Evolutionary conservation across 2,888 invertebrate species (phyloP).

Genomic region (Synergus umbraculus): DNA sequence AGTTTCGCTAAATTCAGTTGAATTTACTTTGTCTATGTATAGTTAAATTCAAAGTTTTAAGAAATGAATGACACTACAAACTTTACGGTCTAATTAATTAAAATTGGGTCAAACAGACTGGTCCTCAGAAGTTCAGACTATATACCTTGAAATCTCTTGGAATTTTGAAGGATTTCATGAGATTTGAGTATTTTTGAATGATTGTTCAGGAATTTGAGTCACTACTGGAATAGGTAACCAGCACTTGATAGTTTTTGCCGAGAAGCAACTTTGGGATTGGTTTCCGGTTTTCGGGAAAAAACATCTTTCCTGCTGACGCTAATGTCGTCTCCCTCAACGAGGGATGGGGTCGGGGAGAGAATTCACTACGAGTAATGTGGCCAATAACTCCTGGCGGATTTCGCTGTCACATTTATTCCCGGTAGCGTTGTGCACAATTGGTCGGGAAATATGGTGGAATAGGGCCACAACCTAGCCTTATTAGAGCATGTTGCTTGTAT

Average conservation of each 20-base stretch:
- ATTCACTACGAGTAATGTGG: conserved; percentile 59
- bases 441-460: conserved; percentile 66
- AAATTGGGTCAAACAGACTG: background rate
- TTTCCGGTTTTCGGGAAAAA: conserved; percentile 43
- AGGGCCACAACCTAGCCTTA: conserved; percentile 66
- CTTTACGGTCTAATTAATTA: background rate
- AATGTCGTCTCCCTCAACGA: conserved; percentile 45
- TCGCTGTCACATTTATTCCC: conserved; percentile 66
- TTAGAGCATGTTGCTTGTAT: conserved; percentile 58
- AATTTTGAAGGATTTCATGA: no score
- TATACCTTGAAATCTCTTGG: background rate
- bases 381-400: conserved; percentile 67
- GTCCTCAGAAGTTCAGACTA: background rate
- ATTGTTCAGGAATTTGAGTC: no score
- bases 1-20: background rate
- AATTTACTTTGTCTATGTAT: no score
- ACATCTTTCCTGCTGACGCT: conserved; percentile 48
- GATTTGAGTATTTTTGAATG: no score
- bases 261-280: conserved; percentile 6
- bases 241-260: background rate
- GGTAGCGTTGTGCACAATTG: conserved; percentile 64
- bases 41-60: no score
- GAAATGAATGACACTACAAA: background rate
- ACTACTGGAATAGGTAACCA: background rate
- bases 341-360: conserved; percentile 44